Percentiles rank a stretch among this genome's conserved stretches.
Evolutionary conservation across 1,140 invertebrate genomes (phyloP).

Genomic region (Homarus americanus): DNA sequence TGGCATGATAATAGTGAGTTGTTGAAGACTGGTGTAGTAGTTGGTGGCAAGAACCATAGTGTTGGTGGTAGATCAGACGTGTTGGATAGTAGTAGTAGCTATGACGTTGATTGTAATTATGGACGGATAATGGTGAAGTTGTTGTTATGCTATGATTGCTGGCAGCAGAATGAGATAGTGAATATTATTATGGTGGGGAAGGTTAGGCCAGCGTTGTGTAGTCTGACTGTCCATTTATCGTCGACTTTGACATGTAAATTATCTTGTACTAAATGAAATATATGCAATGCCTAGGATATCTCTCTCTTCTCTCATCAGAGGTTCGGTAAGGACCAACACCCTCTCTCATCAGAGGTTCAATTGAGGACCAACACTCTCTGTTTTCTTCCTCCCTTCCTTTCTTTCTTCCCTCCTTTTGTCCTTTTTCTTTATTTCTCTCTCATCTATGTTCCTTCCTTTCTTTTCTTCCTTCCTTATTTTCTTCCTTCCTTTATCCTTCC

Average conservation of each 20-base stretch:
- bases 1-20: too few relatives aligned
- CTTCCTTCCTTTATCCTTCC: too few relatives aligned
- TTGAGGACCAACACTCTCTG: too few relatives aligned
- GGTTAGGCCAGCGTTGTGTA: constrained; percentile 40
- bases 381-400: neutral
- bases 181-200: too few relatives aligned
- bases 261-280: constrained; percentile 40
- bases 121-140: too few relatives aligned
- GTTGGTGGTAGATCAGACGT: neutral
- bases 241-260: constrained; percentile 60
- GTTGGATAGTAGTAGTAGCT: neutral
- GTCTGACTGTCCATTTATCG: constrained; percentile 24
- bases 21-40: too few relatives aligned
- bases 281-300: constrained; percentile 51
- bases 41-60: too few relatives aligned
- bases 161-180: neutral
- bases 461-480: neutral
- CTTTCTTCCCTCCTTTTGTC: neutral
- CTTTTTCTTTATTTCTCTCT: neutral
- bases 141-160: neutral
- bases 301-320: neutral
- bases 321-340: too few relatives aligned
- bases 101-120: neutral
- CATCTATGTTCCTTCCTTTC: neutral
- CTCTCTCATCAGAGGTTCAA: neutral